These are phyloP conservation scores for Diachrysia chrysitis DNA, from an alignment of 2,888 invertebrate genomes.

Conservation along the genomic window DNA sequence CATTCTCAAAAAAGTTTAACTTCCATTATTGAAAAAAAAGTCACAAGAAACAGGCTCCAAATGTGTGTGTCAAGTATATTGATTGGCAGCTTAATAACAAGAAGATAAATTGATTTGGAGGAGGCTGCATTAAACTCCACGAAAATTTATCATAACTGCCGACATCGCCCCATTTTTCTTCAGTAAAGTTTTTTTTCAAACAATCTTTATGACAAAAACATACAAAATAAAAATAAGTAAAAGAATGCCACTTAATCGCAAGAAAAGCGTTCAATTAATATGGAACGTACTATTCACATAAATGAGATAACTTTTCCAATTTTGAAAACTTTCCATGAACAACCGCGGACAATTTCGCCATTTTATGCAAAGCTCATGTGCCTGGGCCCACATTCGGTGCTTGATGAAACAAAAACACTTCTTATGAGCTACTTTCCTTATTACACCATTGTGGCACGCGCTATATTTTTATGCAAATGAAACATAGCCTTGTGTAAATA, in stretches of 20 bases:
- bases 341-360: conserved; percentile 47
- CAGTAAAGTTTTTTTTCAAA: neutral
- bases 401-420: conserved; percentile 57
- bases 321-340: conserved; percentile 52
- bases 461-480: conserved; percentile 50
- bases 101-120: conserved; percentile 54
- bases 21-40: conserved; percentile 18
- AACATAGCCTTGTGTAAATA: conserved; percentile 51
- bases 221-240: neutral
- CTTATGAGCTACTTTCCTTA: conserved; percentile 21
- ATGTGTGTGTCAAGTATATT: conserved; percentile 47
- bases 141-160: conserved; percentile 47
- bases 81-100: conserved; percentile 59
- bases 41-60: conserved; percentile 24
- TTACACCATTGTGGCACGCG: conserved; percentile 15
- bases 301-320: conserved; percentile 59
- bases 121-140: conserved; percentile 18
- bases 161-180: conserved; percentile 15
- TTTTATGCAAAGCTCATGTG: conserved; percentile 53
- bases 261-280: conserved; percentile 48
- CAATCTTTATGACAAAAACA: neutral
- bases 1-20: neutral
- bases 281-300: conserved; percentile 43
- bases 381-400: conserved; percentile 36
- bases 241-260: neutral